Evolutionary conservation across 2,113 vertebrate species (phyloP).

Genomic region (Aptenodytes forsteri): DNA sequence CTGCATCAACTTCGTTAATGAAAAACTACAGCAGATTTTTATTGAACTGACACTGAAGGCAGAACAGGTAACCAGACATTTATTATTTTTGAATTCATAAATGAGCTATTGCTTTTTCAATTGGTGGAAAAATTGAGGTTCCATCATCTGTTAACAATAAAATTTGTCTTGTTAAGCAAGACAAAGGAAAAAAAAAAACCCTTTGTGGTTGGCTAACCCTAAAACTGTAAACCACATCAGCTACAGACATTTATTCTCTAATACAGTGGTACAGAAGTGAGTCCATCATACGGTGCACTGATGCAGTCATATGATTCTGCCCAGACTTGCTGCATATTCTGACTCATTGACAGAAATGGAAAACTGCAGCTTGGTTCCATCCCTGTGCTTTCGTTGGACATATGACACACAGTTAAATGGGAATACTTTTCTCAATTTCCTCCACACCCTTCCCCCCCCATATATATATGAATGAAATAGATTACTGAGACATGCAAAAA

Average conservation of each 20-base stretch:
- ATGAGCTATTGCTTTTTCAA: not conserved
- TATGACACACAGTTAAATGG: not conserved
- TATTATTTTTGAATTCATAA: not conserved
- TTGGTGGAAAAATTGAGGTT: not conserved
- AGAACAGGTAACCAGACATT: slow-evolving; percentile 85
- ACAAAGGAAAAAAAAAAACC: not conserved
- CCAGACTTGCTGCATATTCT: slow-evolving; percentile 11
- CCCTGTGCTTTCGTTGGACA: not conserved
- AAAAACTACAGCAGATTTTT: slow-evolving; percentile 98
- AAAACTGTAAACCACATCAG: not conserved
- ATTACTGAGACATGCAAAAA: not conserved
- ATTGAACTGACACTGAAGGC: slow-evolving; percentile 97
- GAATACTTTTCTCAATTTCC: not conserved
- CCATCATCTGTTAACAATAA: slow-evolving; percentile 20
- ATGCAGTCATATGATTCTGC: slow-evolving; percentile 16
- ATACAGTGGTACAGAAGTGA: not conserved
- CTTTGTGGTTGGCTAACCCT: not conserved
- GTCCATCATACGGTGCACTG: not conserved
- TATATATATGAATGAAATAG: not conserved
- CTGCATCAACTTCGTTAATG: slow-evolving; percentile 99
- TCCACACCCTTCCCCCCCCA: not conserved
- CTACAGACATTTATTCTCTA: not conserved
- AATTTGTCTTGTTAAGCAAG: slow-evolving; percentile 6
- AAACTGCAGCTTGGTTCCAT: not conserved
- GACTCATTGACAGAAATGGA: slow-evolving; percentile 51